These are phyloP conservation scores for Pomatorhinus ruficollis DNA, from an alignment of 2,113 vertebrate species.

Conservation along the genomic window DNA sequence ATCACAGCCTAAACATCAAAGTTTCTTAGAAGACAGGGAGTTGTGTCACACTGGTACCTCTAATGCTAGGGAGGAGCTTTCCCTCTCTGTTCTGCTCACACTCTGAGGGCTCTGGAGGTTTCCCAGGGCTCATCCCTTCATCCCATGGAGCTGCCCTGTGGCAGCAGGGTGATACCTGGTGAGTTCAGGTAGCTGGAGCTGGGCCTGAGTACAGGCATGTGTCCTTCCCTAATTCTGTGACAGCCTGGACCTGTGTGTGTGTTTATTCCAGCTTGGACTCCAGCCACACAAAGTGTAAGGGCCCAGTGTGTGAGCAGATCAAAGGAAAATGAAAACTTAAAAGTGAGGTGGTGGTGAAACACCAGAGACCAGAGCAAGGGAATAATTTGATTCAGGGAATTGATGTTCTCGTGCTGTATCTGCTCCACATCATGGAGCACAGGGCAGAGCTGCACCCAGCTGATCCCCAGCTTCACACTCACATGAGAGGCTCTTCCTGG, in stretches of 20 bases:
- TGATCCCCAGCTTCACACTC: neutral
- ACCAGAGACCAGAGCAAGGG: neutral
- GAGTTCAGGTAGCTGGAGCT: neutral
- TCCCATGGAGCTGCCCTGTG: neutral
- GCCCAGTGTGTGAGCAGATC: neutral
- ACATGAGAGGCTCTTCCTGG: rapidly evolving
- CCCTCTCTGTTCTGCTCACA: neutral
- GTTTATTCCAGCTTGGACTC: neutral
- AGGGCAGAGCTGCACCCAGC: neutral
- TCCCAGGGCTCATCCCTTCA: neutral
- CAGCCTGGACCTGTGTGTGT: neutral
- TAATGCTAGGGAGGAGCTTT: neutral
- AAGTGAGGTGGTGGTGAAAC: neutral
- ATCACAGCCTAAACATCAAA: neutral
- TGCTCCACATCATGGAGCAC: neutral
- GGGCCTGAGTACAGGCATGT: rapidly evolving
- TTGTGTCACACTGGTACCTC: neutral
- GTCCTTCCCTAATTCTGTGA: neutral
- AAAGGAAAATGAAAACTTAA: neutral
- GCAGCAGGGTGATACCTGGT: neutral
- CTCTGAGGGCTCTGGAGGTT: neutral
- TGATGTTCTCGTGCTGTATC: neutral
- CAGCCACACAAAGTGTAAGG: neutral
- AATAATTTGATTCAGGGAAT: neutral
- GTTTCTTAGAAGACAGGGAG: neutral